Evolutionary conservation across 2,888 invertebrate genomes (phyloP).

Genomic region (Perdita meconis): DNA sequence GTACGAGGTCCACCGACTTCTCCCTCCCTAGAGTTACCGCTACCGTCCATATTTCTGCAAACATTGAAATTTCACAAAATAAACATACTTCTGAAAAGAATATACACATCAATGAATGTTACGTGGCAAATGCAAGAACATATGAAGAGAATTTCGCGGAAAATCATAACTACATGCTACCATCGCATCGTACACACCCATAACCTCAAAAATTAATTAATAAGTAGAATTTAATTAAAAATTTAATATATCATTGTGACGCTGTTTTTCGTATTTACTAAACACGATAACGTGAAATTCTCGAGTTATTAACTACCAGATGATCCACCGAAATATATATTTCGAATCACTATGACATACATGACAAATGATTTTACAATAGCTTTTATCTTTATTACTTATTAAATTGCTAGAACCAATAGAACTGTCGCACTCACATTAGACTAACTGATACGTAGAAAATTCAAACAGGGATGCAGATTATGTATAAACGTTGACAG

Average conservation of each 20-base stretch:
- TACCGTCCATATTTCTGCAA: conserved; percentile 81
- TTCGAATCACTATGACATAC: conserved; percentile 14
- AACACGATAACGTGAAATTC: neutral
- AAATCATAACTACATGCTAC: conserved; percentile 9
- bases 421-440: conserved; percentile 37
- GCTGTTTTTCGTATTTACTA: neutral
- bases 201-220: conserved; percentile 56
- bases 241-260: neutral
- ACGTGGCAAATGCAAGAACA: too few relatives aligned
- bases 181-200: conserved; percentile 62
- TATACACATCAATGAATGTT: too few relatives aligned
- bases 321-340: conserved; percentile 12
- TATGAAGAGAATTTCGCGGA: too few relatives aligned
- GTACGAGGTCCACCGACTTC: conserved; percentile 93
- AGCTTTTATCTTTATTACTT: neutral
- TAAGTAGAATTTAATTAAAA: neutral
- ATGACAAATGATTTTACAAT: neutral
- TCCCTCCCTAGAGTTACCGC: conserved; percentile 87
- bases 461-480: neutral
- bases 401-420: neutral
- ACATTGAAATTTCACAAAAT: neutral
- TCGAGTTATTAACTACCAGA: neutral
- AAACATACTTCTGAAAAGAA: neutral
- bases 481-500: conserved; percentile 51
- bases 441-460: conserved; percentile 11